Conservation (phyloP, 2,113 vertebrate genomes). For the Semnornis frantzii region DNA sequence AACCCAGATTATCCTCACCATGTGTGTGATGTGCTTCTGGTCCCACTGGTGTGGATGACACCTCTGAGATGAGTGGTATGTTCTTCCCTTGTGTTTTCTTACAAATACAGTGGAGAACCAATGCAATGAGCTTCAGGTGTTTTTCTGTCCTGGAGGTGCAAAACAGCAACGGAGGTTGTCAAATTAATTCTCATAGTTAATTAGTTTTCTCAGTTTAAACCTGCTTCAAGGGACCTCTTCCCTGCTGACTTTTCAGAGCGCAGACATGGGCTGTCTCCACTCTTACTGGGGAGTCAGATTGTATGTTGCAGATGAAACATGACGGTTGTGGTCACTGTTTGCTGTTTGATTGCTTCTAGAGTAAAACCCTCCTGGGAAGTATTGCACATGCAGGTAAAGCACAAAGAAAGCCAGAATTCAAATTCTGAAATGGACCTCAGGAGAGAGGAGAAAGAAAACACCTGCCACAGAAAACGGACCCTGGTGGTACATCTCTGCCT, state of each 20-base stretch:
- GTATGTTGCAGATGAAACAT: neutral
- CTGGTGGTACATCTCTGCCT: fast-evolving
- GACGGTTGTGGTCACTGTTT: neutral
- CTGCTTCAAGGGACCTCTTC: neutral
- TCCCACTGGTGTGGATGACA: neutral
- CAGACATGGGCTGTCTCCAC: neutral
- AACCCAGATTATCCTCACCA: fast-evolving
- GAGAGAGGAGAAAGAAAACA: neutral
- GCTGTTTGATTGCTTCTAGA: neutral
- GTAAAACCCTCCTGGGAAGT: neutral
- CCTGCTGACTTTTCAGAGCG: neutral
- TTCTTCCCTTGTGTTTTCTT: neutral
- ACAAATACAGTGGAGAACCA: fast-evolving
- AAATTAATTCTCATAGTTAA: neutral
- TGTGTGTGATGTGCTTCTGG: fast-evolving
- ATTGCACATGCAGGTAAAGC: neutral
- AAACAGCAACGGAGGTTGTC: neutral
- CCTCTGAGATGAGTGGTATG: fast-evolving
- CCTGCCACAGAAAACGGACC: neutral
- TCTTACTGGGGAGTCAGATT: neutral
- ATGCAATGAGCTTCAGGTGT: neutral
- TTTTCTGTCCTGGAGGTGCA: neutral
- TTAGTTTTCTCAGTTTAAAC: neutral
- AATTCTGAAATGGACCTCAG: neutral
- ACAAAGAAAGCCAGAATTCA: neutral